Evolutionary conservation across 2,888 invertebrate species (phyloP), one percentile per base, ranked within the genome.

Genomic region (Rotaria magnacalcarata): DNA sequence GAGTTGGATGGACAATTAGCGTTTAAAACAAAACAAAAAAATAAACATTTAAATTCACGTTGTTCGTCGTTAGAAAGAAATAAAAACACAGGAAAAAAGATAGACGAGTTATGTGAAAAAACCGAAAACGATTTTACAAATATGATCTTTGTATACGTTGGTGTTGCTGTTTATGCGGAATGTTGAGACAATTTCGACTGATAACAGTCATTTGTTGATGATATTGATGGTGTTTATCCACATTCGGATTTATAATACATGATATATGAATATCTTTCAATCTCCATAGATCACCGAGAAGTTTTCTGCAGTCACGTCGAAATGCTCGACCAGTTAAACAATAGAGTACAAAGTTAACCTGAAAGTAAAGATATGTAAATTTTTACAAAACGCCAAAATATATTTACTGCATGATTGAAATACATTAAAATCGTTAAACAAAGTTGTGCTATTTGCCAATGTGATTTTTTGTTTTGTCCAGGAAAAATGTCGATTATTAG

Each of bases 321-420:
- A 80, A 80, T 24, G 80, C 43, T 80, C 80, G 80, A n/a, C 47
- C 80, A 80, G 47, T 80, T 80, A 80, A 47, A 21, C 80, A 80
- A 47, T 80, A 80, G n/a, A 80, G 16, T 11, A 43, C 47, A 47
- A 80, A 80, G 19, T 80, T 80, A 34, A 67, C 19, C 67, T 67
- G 34, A 34, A 67, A 14, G 16, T 52, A 14, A 52, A 52, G 14
- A 52, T 52, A 16, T 4, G 8, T 8, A 16, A 34, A 67, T 7
- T 19, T 3, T 16, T 1, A 16, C 34, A 67, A 67, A 41, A 14
- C 50, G 6, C 16, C 6, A 7, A 67, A 27, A n/a, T 14, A 34
- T 4, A 11, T 19, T 67, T 47, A 80, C 47, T 47, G 80, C 2
- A 80, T 80, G 80, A 80, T 80, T 80, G 8, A 80, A 80, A 80